Evolutionary conservation across 2,797 vertebrate genomes (phyloP).

Genomic region (Melanotaenia nigrans): DNA sequence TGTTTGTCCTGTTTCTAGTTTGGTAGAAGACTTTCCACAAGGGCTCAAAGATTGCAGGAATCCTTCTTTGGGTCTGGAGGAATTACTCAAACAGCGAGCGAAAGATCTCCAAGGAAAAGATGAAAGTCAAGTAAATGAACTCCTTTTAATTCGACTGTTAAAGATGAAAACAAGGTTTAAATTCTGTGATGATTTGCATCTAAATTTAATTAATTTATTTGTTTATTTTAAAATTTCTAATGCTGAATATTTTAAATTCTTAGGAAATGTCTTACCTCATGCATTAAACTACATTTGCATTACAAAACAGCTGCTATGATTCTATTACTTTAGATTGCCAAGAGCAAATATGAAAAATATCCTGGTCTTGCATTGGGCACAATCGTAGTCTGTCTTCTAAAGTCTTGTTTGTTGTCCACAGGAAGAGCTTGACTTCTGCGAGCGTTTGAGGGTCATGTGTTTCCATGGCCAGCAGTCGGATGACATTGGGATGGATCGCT

Average conservation of each 20-base stretch:
- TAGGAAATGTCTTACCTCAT: too few species aligned
- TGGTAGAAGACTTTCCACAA: slow-evolving; percentile 86
- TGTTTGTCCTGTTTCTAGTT: slow-evolving; percentile 69
- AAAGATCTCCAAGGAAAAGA: slow-evolving; percentile 84
- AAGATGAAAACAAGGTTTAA: not conserved
- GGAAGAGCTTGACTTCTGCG: slow-evolving; percentile 92
- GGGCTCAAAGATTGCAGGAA: slow-evolving; percentile 83
- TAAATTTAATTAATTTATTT: not conserved
- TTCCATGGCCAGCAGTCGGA: slow-evolving; percentile 81
- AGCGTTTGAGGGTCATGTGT: slow-evolving; percentile 82
- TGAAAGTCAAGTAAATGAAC: slow-evolving; percentile 85
- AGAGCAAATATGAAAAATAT: too few species aligned
- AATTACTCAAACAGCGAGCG: slow-evolving; percentile 83
- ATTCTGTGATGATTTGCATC: not conserved
- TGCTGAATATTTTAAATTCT: too few species aligned
- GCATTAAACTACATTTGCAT: not conserved
- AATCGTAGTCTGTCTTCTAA: not conserved
- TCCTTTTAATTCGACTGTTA: not conserved
- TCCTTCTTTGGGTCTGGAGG: slow-evolving; percentile 85
- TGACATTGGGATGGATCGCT: slow-evolving; percentile 89
- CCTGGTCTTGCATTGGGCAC: too few species aligned
- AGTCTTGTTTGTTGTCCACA: slow-evolving; percentile 52
- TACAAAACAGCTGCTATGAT: not conserved
- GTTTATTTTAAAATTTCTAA: not conserved
- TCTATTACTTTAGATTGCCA: not conserved